Base-by-base conservation (phyloP, 2,113 vertebrate species). In the Psittacara wagleri region DNA sequence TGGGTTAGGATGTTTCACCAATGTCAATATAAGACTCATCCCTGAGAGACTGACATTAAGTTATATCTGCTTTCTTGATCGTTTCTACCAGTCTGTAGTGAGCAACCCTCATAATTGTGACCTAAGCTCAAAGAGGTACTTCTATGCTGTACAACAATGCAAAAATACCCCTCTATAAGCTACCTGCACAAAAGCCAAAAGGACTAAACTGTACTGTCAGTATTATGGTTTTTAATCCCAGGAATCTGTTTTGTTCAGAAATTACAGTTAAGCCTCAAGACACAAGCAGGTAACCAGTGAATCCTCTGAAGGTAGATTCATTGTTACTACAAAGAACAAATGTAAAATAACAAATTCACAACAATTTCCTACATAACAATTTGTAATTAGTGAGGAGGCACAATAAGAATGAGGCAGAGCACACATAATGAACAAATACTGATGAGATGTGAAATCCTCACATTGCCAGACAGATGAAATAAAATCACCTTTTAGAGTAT, bases 391-490 rank as follows among this genome's bases (percentile, higher is more conserved):
- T 17, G 23, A 94, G 83, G 76, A 88, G 67, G 80, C 7, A 4
- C 61, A 84, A 78, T 55, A 86, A 94, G 88, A 88, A 73, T 37
- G 33, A 92, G 69, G 66, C 57, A 88, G 52, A 86, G 52, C 29
- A 83, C 59, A 88, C 43, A 64, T 39, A 86, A 55, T 35, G 82
- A 92, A 88, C 74, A 92, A 95, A 94, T 91, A 95, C 83, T 72
- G 59, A 80, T 67, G 83, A 95, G 68, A 72, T 44, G 81, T 84
- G 92, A 92, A 86, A 78, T 68, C 28, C 39, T 89, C 51, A 43
- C 67, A 67, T 81, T 83, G 27, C 43, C 72, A 95, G 73, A 70
- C 13, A 61, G 5, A 6, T 24, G 46, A 37, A 92, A 57, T 86
- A 83, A 91, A 88, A 91, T 13, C 22, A 74, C 81, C n/a, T 81